phyloP scores from a whole-genome alignment of 2,113 vertebrate genomes.

The Eulemur macaco region DNA sequence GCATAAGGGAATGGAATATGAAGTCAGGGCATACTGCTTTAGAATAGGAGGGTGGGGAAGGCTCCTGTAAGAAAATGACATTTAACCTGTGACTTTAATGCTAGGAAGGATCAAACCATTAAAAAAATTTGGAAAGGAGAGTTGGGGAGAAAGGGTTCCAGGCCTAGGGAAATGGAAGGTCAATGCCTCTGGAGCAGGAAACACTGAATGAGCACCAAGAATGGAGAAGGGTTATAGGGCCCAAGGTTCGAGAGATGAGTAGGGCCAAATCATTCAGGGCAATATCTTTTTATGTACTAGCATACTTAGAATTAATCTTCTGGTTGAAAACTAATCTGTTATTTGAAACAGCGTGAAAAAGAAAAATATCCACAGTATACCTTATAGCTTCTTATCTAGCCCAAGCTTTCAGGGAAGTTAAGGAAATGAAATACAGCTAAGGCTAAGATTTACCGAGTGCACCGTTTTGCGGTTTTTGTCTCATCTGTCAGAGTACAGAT shows the following conservation, averaged over 20 bases:
- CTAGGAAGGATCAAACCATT: neutral
- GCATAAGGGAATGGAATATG: neutral
- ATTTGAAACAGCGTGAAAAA: neutral
- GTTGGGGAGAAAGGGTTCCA: neutral
- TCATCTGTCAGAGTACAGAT: neutral
- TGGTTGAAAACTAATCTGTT: neutral
- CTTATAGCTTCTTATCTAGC: neutral
- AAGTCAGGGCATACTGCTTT: neutral
- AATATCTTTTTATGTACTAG: neutral
- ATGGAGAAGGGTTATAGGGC: neutral
- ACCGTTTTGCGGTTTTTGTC: neutral
- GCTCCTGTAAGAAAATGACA: neutral
- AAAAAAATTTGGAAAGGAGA: neutral
- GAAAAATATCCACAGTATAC: neutral
- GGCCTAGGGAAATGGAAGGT: neutral
- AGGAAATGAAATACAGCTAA: neutral
- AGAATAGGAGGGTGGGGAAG: neutral
- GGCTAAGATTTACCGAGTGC: neutral
- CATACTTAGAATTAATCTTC: neutral
- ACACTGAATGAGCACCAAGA: neutral
- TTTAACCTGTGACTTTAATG: neutral
- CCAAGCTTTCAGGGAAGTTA: neutral
- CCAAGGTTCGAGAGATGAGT: neutral
- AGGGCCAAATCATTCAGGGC: neutral
- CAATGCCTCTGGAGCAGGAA: neutral